Evolutionary conservation across 2,113 vertebrate species (phyloP), one percentile per base, ranked within the genome.

Genomic region (Lepus europaeus): DNA sequence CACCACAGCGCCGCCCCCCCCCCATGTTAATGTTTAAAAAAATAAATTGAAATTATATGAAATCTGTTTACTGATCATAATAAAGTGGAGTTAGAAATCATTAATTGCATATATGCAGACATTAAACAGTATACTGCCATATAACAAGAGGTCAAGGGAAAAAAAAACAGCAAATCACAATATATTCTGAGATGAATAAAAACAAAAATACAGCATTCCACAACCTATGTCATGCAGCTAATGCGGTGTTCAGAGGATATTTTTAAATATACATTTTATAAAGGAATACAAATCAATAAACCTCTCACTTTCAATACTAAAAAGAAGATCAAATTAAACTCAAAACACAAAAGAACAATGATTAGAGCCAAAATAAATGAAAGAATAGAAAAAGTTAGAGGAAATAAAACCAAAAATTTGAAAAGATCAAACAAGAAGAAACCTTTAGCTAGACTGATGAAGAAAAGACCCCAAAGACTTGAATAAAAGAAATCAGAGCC

Each of bases 21-120:
- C 13, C 4, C 19, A 8, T 27, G 45, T 9, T 8, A 27, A 4
- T 51, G 29, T 81, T 53, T 11, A 23, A 84, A 91, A 91, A 29
- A 95, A 93, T 17, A 31, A 96, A 91, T n/a, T 61, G 1, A 69
- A 79, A 49, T 92, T 6, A 90, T 49, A 14, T 1, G 72, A 79
- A 76, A 4, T 78, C 29, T 49, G 4, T 36, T 56, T 63, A 64
- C 63, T 59, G 59, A 66, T 14, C 17, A 82, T 29, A 39, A 12
- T 25, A n/a, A 56, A 90, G 87, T 69, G 16, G 87, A 92, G 90
- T 36, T 79, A 82, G 12, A 89, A 87, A 45, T 61, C 39, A 25
- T 23, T 56, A 70, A 64, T 79, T 27, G n/a, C 7, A 63, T 72
- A 70, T 27, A 17, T 29, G 4, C 64, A n/a, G 5, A 39, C 25